Conservation (phyloP, 2,797 vertebrate genomes). For the Hafferia zeledoni region DNA sequence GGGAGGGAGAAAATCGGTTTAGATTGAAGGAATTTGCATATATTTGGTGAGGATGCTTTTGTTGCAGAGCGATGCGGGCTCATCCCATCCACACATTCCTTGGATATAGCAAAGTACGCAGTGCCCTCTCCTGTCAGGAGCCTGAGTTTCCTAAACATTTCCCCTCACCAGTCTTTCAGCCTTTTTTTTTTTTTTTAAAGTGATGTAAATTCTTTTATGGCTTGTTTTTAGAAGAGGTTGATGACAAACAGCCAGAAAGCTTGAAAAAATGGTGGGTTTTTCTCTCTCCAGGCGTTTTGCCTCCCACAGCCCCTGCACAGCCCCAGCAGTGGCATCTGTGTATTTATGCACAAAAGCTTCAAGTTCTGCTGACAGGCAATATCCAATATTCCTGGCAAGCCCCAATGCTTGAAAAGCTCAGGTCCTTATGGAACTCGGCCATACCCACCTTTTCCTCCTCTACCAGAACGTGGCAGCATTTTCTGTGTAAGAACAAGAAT, state of each 20-base stretch:
- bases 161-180: background rate
- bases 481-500: background rate
- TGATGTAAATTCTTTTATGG: background rate
- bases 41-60: background rate
- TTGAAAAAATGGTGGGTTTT: fast-evolving
- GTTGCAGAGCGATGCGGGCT: fast-evolving
- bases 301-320: background rate
- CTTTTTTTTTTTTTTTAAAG: background rate
- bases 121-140: conserved; percentile 33
- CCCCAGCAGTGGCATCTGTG: conserved; percentile 11
- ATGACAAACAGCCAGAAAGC: background rate
- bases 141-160: background rate
- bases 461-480: background rate
- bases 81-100: fast-evolving
- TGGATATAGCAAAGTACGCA: background rate
- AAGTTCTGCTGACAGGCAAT: background rate
- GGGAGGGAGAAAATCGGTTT: background rate
- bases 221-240: background rate
- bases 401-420: background rate
- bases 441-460: fast-evolving
- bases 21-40: background rate
- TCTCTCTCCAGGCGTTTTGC: fast-evolving
- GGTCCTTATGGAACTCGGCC: fast-evolving
- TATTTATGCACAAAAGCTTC: background rate
- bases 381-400: background rate